Conservation (phyloP, 2,888 invertebrate genomes). For the Macrosiphum euphorbiae region DNA sequence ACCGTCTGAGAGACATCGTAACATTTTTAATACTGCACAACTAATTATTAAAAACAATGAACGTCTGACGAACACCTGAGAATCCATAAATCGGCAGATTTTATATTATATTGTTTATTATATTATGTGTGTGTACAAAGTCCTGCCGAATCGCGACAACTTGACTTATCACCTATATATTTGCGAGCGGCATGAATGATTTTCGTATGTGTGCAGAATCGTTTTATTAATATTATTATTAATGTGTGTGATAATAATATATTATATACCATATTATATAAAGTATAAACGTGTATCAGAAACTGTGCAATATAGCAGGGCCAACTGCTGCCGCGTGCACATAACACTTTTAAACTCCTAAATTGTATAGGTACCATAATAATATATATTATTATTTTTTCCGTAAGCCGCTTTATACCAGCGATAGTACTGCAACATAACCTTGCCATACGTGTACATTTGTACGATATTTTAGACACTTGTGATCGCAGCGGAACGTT, state of each 20-base stretch:
- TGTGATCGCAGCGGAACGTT: background rate
- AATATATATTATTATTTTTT: background rate
- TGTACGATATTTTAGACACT: conserved; percentile 1
- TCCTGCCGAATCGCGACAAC: too few relatives aligned
- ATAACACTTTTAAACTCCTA: conserved; percentile 49
- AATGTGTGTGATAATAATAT: background rate
- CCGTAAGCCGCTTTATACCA: background rate
- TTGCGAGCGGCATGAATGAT: too few relatives aligned
- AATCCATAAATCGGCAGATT: background rate
- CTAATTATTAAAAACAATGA: background rate
- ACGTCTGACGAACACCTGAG: background rate
- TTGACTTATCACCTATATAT: too few relatives aligned
- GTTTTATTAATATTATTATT: background rate
- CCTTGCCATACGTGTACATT: background rate
- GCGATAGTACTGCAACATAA: conserved; percentile 18
- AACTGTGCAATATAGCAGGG: background rate
- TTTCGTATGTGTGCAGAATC: background rate
- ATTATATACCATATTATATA: background rate
- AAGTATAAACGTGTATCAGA: background rate
- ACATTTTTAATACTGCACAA: background rate
- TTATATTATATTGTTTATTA: background rate
- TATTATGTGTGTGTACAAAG: background rate
- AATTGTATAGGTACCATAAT: conserved; percentile 39
- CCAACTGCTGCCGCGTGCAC: conserved; percentile 39
- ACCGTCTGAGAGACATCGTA: background rate